Evolutionary conservation across 2,113 vertebrate species (phyloP).

Genomic region (Antechinus stuartii): DNA sequence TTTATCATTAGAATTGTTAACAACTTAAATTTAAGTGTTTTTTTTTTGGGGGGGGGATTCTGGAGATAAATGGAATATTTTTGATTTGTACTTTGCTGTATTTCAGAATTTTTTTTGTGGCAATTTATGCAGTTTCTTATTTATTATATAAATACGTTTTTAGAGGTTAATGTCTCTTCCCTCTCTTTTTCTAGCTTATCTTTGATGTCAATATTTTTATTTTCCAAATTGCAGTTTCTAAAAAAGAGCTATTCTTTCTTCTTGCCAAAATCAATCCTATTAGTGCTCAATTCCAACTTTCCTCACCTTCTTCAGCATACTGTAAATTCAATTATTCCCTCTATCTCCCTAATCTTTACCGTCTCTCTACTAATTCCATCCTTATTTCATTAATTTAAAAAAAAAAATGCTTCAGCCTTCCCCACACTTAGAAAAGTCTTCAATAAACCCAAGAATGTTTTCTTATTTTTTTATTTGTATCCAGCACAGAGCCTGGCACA

Average conservation of each 20-base stretch:
- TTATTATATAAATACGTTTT: no score
- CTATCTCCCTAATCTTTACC: neutral
- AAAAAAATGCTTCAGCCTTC: neutral
- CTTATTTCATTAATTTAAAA: neutral
- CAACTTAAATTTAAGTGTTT: no score
- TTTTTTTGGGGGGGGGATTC: no score
- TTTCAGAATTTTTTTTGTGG: no score
- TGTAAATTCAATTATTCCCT: neutral
- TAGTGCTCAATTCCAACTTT: neutral
- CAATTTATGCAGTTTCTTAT: no score
- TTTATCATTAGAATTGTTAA: no score
- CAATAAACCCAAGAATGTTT: neutral
- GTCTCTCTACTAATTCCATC: neutral
- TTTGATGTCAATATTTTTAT: no score
- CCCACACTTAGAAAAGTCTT: neutral
- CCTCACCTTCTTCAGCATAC: neutral
- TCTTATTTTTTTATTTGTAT: neutral
- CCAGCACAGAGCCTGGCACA: neutral
- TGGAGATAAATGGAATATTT: no score
- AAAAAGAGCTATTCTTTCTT: neutral
- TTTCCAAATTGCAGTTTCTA: neutral
- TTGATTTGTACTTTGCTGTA: no score
- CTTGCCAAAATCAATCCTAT: neutral
- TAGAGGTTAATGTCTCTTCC: no score
- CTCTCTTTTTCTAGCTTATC: no score